Evolutionary conservation across 2,888 invertebrate genomes (phyloP).

Genomic region (Ophioninae sp.): DNA sequence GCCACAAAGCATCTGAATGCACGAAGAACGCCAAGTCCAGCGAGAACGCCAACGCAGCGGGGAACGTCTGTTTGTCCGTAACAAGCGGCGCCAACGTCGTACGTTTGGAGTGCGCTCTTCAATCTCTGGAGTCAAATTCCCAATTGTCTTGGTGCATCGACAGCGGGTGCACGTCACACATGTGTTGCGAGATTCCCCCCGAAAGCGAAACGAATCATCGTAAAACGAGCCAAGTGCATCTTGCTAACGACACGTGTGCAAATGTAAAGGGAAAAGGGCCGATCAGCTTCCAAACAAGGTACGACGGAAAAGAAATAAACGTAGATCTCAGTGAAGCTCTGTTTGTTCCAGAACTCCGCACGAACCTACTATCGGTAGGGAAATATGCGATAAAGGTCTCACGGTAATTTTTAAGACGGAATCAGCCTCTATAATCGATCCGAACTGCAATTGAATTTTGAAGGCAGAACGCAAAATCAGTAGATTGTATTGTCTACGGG

Average conservation of each 20-base stretch:
- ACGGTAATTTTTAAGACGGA: neutral
- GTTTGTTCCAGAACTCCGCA: neutral
- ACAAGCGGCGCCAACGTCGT: neutral
- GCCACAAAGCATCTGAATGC: neutral
- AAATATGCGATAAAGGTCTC: neutral
- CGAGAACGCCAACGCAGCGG: neutral
- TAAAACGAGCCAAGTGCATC: no score
- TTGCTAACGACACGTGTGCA: neutral
- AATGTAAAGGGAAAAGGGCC: neutral
- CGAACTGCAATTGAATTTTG: neutral
- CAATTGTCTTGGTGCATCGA: neutral
- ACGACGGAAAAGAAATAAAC: neutral
- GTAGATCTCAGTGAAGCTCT: neutral
- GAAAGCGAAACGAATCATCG: no score
- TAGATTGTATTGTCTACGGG: no score
- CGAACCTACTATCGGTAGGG: neutral
- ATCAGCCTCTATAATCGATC: neutral
- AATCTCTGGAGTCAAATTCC: no score
- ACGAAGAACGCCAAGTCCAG: neutral
- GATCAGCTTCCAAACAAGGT: neutral
- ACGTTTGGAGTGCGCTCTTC: no score
- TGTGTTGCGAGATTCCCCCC: no score
- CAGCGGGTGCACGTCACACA: slow-evolving; percentile 1
- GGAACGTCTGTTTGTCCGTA: neutral
- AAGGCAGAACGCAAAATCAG: no score